These are phyloP conservation scores for Salticus scenicus DNA, from an alignment of 2,888 invertebrate genomes.

Conservation along the genomic window DNA sequence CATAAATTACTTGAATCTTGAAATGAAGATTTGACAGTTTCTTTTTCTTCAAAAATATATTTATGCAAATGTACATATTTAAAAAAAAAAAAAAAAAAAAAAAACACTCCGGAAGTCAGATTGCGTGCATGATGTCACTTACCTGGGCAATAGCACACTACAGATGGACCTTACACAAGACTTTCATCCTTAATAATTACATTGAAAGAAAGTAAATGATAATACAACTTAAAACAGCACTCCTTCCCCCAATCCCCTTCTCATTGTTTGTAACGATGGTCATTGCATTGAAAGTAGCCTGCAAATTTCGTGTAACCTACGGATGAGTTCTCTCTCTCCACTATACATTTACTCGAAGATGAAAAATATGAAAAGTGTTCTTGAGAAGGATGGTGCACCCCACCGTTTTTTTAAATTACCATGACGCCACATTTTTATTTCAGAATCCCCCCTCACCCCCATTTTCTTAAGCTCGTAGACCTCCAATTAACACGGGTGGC, in stretches of 20 bases:
- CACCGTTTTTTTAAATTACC: not conserved
- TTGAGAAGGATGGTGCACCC: constrained; percentile 2
- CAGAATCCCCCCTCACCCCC: not conserved
- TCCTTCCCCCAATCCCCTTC: constrained; percentile 1
- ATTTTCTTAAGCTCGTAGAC: constrained; percentile 19
- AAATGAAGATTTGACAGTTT: too few species aligned
- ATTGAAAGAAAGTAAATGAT: constrained; percentile 21
- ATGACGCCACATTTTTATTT: not conserved
- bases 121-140: constrained; percentile 47
- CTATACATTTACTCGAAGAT: constrained; percentile 25
- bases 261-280: constrained; percentile 59
- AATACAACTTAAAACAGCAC: constrained; percentile 39
- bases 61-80: constrained; percentile 31
- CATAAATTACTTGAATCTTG: too few species aligned
- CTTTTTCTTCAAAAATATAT: not conserved
- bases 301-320: constrained; percentile 29
- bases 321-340: not conserved
- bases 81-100: too few species aligned
- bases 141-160: constrained; percentile 36
- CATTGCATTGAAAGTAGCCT: constrained; percentile 50
- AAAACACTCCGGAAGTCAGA: constrained; percentile 48
- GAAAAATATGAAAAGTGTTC: not conserved
- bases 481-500: constrained; percentile 66
- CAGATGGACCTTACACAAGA: constrained; percentile 44
- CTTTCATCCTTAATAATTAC: constrained; percentile 36